These are phyloP conservation scores for Dipodomys spectabilis DNA, from an alignment of 2,113 vertebrate genomes.

Conservation along the genomic window DNA sequence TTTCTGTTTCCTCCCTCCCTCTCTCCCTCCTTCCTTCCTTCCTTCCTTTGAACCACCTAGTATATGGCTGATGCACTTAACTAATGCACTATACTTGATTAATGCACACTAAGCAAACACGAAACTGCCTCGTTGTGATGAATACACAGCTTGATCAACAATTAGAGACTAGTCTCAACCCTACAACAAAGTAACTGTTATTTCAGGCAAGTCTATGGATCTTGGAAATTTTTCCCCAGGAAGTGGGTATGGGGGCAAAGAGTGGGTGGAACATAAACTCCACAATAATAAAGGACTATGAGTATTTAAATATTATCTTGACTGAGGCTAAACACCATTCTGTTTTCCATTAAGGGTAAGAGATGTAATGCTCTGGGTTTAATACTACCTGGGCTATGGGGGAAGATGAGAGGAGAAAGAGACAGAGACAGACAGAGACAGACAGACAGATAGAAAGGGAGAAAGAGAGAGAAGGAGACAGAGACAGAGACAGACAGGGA, in stretches of 20 bases:
- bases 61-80: no score
- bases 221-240: neutral
- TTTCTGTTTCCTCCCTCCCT: neutral
- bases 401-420: neutral
- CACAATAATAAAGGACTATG: neutral
- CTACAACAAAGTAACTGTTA: neutral
- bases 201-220: neutral
- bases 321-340: neutral
- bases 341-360: neutral
- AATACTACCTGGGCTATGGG: no score
- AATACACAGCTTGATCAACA: neutral
- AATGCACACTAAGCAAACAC: neutral
- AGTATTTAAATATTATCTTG: conserved; percentile 55
- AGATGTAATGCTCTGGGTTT: neutral
- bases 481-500: neutral
- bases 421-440: conserved; percentile 12
- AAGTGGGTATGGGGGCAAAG: neutral
- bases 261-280: neutral
- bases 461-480: neutral
- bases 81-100: neutral
- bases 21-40: no score
- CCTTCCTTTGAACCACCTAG: neutral
- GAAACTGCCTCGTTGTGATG: neutral
- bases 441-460: neutral
- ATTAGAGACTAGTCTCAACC: neutral